A percentile compares a stretch with the other conserved stretches of the same genome.
Conservation (phyloP, 2,797 vertebrate species). For the Hirundo rustica region DNA sequence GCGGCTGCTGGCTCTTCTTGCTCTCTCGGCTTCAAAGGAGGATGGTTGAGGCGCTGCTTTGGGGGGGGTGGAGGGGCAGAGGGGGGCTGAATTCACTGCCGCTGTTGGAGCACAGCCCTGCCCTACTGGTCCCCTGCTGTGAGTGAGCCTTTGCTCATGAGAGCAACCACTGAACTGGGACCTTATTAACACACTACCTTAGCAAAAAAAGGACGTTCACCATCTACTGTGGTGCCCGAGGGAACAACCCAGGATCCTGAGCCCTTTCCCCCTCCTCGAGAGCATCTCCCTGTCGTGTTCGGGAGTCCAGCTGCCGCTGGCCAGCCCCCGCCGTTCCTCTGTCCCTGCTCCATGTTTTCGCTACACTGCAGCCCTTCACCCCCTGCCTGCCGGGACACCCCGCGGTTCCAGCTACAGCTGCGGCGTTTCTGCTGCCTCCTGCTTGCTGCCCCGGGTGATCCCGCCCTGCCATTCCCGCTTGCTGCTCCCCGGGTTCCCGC, state of each 20-base stretch:
- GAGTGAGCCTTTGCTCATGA: neutral
- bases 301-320: fast-evolving
- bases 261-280: neutral
- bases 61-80: too few species aligned
- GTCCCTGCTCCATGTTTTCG: neutral
- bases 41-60: neutral
- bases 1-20: neutral
- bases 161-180: neutral
- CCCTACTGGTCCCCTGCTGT: too few species aligned
- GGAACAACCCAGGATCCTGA: fast-evolving
- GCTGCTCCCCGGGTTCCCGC: neutral
- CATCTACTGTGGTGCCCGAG: neutral
- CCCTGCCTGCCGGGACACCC: neutral
- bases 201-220: neutral
- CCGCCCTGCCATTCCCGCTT: neutral
- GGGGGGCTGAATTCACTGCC: neutral
- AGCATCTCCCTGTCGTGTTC: neutral
- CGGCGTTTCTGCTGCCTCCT: neutral
- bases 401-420: too few species aligned
- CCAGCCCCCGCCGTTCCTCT: neutral
- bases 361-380: too few species aligned
- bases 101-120: neutral
- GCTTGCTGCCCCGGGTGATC: neutral
- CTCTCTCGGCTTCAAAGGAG: too few species aligned
- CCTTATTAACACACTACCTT: neutral